Base-by-base conservation (phyloP, 2,888 invertebrate species). In the Drosophila rubida region DNA sequence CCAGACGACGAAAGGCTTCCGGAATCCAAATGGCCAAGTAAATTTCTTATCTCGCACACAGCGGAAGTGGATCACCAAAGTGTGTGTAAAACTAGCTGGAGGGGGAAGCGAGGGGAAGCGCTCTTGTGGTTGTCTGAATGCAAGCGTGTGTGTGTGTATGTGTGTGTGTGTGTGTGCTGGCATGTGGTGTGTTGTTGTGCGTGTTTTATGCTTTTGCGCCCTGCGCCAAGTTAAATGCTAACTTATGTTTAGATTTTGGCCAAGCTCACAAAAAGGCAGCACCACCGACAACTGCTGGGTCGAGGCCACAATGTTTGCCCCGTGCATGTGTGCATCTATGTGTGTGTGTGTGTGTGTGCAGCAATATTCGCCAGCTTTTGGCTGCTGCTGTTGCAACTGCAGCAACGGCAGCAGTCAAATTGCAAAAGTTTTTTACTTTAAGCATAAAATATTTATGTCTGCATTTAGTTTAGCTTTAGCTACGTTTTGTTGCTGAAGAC, bases 371-470 rank as follows among this genome's bases (percentile, higher is more conserved):
- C 64, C 73, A 72, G 80, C 76, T 80, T 84, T 76, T 67, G 81
- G 80, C 66, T 69, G 49, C 58, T 69, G 74, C 80, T 75, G 61
- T 59, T 68, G 74, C 71, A 80, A 66, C 73, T 55, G 69, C 57
- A 59, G 35, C 63, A 37, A 49, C 74, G 64, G 67, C 71, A 79
- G 57, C 73, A 82, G 78, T 82, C 85, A 82, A 85, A 83, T 84
- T 84, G 85, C 80, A 84, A 83, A 84, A 82, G 78, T 83, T 84
- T 83, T 79, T 82, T 84, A 77, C 85, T 83, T 83, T 84, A 82
- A 82, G 81, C 82, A 82, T 82, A 81, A 82, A 84, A 84, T 84
- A 82, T 85, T 84, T 83, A 85, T 80, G 85, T 75, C 83, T 85
- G 83, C 85, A 80, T 80, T 85, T 82, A 79, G 85, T 78, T 84